Evolutionary conservation across 2,888 invertebrate genomes (phyloP), one percentile per base, ranked within the genome.

Genomic region (Allophyes oxyacanthae): DNA sequence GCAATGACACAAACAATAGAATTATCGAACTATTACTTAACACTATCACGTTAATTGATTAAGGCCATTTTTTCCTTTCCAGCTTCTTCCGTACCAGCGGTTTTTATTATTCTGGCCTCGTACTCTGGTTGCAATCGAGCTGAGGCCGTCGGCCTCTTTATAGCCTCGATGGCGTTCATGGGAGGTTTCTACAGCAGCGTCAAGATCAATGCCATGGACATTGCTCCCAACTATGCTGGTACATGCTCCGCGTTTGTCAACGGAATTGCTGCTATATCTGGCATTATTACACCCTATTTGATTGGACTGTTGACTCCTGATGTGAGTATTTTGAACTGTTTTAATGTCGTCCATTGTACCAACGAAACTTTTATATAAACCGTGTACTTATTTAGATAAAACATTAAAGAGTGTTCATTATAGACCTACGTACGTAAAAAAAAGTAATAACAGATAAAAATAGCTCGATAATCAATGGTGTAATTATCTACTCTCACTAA

Each of bases 181-280:
- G 96, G 96, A 1, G 95, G 95, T 0, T 96, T 95, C 84, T 96
- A 96, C 78, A 95, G 96, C 72, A 95, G 95, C 57, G 94, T 96
- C 77, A 95, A 96, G 83, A 95, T 96, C 51, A 96, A 96, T 82
- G 95, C 95, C 3, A 91, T 96, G 84, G 96, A 96, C 76, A 90
- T 96, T 25, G 94, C 95, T 0, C 95, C 95, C 0, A 96, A 96
- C 78, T 96, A 94, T 71, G 95, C 96, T 0, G 96, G 96, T 0
- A 95, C 95, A 0, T 89, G 95, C 36, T 95, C 96, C 78, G 96
- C 95, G 0, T 91, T 96, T 30, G 95, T 95, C 0, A 96, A 96
- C 71, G 96, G 96, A 0, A 84, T 95, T 25, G 96, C 95, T 0
- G 95, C 95, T 0, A 82, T 95, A 20, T 94, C 95, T 3, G 96